Base-by-base conservation (phyloP, 2,113 vertebrate species). In the Bubalus kerabau region DNA sequence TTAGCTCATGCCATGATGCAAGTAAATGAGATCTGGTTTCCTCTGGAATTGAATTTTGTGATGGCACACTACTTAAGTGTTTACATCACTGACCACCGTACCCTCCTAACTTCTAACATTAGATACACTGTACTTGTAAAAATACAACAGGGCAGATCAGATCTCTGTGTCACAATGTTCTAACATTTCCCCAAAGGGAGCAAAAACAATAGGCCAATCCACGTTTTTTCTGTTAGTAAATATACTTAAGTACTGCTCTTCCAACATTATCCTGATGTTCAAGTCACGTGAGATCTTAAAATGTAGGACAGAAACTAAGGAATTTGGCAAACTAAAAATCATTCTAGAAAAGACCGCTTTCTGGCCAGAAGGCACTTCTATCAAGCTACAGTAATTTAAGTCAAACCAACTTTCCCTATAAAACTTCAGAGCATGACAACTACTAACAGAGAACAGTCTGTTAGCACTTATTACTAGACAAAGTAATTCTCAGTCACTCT, bases 321-420 rank as follows among this genome's bases (percentile, higher is more conserved):
- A 94, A 96, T 67, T 64, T 80, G 67, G 54, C 74, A 93, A 98
- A 93, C 81, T 91, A 32, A 96, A 88, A 36, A 62, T 36, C 67
- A 96, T 92, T 82, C 30, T 95, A 95, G 87, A 87, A 97, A 81
- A 93, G 90, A 86, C 4, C 85, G 62, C 43, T 96, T 96, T 92
- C 87, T 95, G 91, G 50, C 21, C 46, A 95, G 43, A 97, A 97
- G 62, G 32, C 52, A 94, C 80, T 92, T 93, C 57, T 84, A 76
- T n/a, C 87, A 97, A 92, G 48, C 80, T 76, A 97, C 2, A 80
- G 67, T 59, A 74, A 96, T 56, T 97, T 85, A 96, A 46, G 93
- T 67, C 56, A 94, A 71, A 60, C 7, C 36, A 57, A 88, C 14
- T 88, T 92, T 88, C 83, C 54, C 83, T 86, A 14, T 46, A 94